These are phyloP conservation scores for Alosa sapidissima DNA, from an alignment of 2,797 vertebrate species.

Conservation along the genomic window DNA sequence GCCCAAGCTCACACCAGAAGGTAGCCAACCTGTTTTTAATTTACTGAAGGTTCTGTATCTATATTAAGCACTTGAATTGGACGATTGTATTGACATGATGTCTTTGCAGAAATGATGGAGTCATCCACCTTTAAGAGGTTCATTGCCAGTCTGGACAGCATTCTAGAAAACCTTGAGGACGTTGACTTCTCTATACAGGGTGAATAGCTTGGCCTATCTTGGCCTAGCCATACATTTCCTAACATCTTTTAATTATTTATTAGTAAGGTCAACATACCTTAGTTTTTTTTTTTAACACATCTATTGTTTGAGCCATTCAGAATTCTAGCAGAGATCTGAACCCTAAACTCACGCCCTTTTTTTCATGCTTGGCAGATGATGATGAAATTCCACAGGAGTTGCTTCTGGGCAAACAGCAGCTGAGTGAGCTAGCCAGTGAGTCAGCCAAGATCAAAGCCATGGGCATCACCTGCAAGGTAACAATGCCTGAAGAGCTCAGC, in stretches of 20 bases:
- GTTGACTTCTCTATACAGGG: constrained; percentile 94
- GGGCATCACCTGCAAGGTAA: constrained; percentile 95
- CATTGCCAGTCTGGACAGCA: constrained; percentile 88
- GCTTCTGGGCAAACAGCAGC: constrained; percentile 92
- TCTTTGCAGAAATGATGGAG: constrained; percentile 89
- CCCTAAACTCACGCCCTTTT: not conserved
- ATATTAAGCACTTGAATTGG: not conserved
- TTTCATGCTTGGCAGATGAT: constrained; percentile 73
- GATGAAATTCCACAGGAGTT: constrained; percentile 97
- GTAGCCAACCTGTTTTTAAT: constrained; percentile 57
- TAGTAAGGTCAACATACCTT: not conserved
- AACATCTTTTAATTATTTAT: not conserved
- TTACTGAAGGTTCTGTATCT: not conserved
- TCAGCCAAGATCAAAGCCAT: constrained; percentile 99
- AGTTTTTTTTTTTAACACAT: not conserved
- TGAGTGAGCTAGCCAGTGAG: constrained; percentile 93
- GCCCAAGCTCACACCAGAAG: constrained; percentile 94
- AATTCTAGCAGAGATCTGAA: not conserved
- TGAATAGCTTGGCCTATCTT: constrained; percentile 58
- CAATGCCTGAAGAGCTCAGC: constrained; percentile 17
- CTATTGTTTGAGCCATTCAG: not conserved
- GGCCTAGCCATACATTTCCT: not conserved
- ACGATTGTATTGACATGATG: not conserved
- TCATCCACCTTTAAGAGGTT: constrained; percentile 97
- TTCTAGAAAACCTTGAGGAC: constrained; percentile 95